phyloP scores from a whole-genome alignment of 2,113 vertebrate genomes.

The Nothocercus nigrocapillus region DNA sequence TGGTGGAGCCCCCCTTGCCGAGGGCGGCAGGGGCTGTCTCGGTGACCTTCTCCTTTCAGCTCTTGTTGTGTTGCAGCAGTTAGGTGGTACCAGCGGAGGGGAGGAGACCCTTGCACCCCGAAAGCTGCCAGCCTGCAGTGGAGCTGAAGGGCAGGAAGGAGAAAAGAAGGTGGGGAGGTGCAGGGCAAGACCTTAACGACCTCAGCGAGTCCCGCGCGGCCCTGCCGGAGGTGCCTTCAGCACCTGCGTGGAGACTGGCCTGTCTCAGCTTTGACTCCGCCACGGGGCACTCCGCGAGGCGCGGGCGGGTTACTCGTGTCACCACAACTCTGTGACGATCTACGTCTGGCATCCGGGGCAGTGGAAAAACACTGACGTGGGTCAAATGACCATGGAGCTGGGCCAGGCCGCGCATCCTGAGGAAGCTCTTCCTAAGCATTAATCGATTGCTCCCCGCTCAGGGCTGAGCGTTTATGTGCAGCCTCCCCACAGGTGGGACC shows the following conservation, averaged over 20 bases:
- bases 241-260: neutral
- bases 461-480: constrained; percentile 4
- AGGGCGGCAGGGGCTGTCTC: too few species aligned
- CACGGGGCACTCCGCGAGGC: neutral
- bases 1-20: too few species aligned
- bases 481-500: neutral
- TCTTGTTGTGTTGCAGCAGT: too few species aligned
- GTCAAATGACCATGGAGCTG: neutral
- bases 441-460: neutral
- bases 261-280: neutral
- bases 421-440: neutral
- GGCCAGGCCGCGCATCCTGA: too few species aligned
- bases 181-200: rapidly evolving
- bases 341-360: neutral
- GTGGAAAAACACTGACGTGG: neutral
- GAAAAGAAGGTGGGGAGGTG: rapidly evolving
- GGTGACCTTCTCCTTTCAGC: too few species aligned
- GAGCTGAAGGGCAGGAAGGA: neutral
- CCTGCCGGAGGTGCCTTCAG: rapidly evolving
- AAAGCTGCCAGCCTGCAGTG: neutral
- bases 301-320: rapidly evolving
- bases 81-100: neutral
- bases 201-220: neutral
- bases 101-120: neutral
- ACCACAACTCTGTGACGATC: neutral